phyloP scores from a whole-genome alignment of 2,113 vertebrate genomes.

The Ochotona princeps region DNA sequence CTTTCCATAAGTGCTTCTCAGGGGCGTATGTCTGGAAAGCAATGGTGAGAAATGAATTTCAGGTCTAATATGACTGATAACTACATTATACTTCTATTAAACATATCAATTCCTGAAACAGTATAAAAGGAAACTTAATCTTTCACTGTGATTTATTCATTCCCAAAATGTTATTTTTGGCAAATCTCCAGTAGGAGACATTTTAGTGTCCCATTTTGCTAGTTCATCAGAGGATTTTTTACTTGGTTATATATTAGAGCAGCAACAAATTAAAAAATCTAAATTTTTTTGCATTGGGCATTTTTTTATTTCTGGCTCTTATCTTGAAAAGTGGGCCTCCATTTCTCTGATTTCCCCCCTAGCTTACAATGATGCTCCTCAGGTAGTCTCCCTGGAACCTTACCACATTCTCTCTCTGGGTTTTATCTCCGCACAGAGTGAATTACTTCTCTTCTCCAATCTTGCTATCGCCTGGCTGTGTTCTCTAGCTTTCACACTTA shows the following conservation, averaged over 20 bases:
- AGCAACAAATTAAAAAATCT: not conserved
- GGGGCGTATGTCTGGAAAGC: accelerated
- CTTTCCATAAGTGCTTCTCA: not conserved
- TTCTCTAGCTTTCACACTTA: not conserved
- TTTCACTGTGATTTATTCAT: not conserved
- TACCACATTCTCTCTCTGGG: not conserved
- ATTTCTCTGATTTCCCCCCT: not conserved
- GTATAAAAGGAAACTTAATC: not conserved
- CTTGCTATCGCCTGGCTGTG: not conserved
- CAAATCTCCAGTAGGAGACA: not conserved
- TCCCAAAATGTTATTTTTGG: not conserved
- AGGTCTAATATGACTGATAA: too few species aligned
- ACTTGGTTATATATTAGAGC: not conserved
- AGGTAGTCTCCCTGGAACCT: not conserved
- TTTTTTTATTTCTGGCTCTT: not conserved
- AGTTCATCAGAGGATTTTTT: not conserved
- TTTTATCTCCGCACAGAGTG: not conserved
- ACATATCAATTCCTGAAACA: not conserved
- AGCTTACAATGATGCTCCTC: not conserved
- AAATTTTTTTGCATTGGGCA: not conserved
- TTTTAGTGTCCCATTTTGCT: not conserved
- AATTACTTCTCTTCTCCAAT: conserved; percentile 11
- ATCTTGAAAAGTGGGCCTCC: not conserved
- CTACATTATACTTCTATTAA: not conserved
- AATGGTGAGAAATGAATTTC: not conserved